A percentile compares a stretch with the other conserved stretches of the same genome.
phyloP scores from a whole-genome alignment of 2,797 vertebrate species.

The Hybognathus amarus region DNA sequence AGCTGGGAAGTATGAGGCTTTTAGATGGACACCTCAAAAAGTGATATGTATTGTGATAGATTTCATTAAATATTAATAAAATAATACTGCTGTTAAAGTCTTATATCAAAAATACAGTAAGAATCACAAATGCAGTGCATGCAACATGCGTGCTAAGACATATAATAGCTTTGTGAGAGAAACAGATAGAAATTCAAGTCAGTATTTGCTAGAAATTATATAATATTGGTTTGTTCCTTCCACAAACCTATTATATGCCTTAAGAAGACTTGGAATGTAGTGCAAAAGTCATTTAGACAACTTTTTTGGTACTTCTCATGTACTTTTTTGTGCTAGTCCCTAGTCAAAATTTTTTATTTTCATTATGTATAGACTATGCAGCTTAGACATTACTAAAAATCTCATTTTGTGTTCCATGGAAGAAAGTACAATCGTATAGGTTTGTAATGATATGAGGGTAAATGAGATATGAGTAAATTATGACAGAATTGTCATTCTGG shows the following conservation, averaged over 20 bases:
- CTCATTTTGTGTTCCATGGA: neutral
- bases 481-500: neutral
- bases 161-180: neutral
- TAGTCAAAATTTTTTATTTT: neutral
- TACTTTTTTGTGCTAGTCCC: neutral
- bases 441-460: neutral
- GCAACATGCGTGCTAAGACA: neutral
- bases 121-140: no score
- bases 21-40: constrained; percentile 6
- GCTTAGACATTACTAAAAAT: neutral
- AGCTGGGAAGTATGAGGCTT: constrained; percentile 1
- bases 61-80: neutral
- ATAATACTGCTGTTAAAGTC: no score
- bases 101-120: no score
- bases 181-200: neutral
- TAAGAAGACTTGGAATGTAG: neutral
- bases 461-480: neutral
- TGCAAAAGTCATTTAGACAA: neutral
- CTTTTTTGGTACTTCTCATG: neutral
- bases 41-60: neutral
- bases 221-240: no score
- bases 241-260: neutral
- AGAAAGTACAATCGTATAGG: neutral
- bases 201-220: neutral
- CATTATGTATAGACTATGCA: neutral